Evolutionary conservation across 37 sponge, comb jelly and placozoan species (phyloP), one percentile per base, ranked within the genome.

Genomic region (Agelas oroides): DNA sequence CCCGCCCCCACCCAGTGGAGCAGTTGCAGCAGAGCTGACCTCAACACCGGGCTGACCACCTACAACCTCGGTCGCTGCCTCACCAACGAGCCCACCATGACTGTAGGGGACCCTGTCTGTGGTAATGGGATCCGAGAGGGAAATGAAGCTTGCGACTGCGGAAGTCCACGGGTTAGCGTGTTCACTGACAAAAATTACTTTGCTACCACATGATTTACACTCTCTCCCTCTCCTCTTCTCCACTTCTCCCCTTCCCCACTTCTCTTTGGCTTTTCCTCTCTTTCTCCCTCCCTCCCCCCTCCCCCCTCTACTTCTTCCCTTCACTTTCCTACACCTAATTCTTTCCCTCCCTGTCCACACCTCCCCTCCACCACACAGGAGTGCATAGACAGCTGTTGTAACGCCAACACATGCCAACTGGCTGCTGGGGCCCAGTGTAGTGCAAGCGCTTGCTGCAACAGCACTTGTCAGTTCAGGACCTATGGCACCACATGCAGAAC

Each of bases 61-160:
- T 21, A 8, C 40, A 73, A 73, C 25, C 73, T 73, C 23, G 73
- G 53, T 73, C 46, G 40, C 25, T 73, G 73, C 23, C 73, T 73
- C 53, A 53, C 53, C 53, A 73, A 73, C 53, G 73, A 53, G 27
- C 73, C 73, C 30, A 24, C 41, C 5, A 41, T 27, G 28, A 52
- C 53, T 16, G 65, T 86, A 24, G 80, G 80, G 35, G 62, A 39
- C 27, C 71, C 87, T 23, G 53, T 59, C 20, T 90, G 91, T 70
- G 91, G 91, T 2, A 90, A 90, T 76, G 91, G 91, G 19, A 79
- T 90, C 15, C 58, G 59, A 19, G 91, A 90, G 46, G 74, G 73
- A 23, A 76, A 61, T 16, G 91, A 90, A 55, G 60, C 27, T 20
- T 90, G 91, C 54, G 91, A 90, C 72, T 90, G 91, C 79, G 91